Evolutionary conservation across 2,888 invertebrate species (phyloP), one percentile per base, ranked within the genome.

Genomic region (Orthonevra nobilis): DNA sequence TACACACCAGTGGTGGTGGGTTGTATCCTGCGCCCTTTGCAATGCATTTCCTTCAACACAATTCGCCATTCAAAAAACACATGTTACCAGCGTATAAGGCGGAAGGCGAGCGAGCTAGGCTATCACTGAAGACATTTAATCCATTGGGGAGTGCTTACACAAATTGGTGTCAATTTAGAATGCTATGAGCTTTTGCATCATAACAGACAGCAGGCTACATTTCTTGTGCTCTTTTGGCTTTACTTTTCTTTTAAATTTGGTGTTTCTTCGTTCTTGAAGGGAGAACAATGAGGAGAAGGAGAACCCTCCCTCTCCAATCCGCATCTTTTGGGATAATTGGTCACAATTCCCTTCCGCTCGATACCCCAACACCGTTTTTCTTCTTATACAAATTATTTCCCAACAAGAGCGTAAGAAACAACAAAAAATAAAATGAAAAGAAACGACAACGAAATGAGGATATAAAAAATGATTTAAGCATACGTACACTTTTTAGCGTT

Each of bases 141-240:
- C 61, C 79, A 73, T 72, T 54, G 72, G 79, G 79, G 79, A 61
- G 66, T 79, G 61, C 79, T 79, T 68, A 79, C 20, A 64, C 73
- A 79, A 79, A 79, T 79, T 79, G 79, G 66, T 73, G 61, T 73
- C 79, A 79, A 79, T 73, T 79, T 79, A 73, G 66, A 79, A 79
- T 66, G 66, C 66, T 73, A 61, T 73, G 60, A 70, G 58, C 58
- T 54, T 50, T 30, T 40, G 34, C 42, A 23, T 17, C 23, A 46
- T 68, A 58, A 40, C 58, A 50, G 38, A n/a, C 56, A 40, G n/a
- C 46, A 17, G 23, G 34, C 34, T 19, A 42, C 23, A n/a, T n/a
- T n/a, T n/a, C n/a, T n/a, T n/a, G n/a, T n/a, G n/a, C n/a, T n/a
- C n/a, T n/a, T 50, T 42, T 36, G 23, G 30, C 0, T 32, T 15